A percentile compares a stretch with the other conserved stretches of the same genome.
Conservation (phyloP, 2,113 vertebrate species). For the Hucho hucho region DNA sequence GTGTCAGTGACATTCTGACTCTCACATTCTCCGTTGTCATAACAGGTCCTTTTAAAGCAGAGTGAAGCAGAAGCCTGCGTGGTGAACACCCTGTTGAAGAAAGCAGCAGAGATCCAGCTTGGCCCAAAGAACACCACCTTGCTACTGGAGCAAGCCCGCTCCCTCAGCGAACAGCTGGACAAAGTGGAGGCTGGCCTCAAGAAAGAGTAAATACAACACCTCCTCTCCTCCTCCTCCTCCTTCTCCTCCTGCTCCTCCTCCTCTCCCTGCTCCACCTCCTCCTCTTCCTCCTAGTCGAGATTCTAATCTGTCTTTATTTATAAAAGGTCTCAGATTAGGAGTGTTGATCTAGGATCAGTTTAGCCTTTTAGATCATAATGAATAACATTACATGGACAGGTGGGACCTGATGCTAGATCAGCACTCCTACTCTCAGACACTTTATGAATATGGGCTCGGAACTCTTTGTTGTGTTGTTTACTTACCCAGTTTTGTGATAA, state of each 20-base stretch:
- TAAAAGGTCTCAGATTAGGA: no score
- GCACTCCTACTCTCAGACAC: no score
- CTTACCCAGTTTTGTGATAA: background rate
- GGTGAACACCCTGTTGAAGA: constrained; percentile 85
- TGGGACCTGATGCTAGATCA: no score
- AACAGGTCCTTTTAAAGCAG: constrained; percentile 85
- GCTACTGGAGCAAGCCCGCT: constrained; percentile 81
- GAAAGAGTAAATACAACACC: constrained; percentile 82
- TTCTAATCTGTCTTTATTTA: no score
- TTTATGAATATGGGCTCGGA: background rate
- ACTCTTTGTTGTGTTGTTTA: background rate
- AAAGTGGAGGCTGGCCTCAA: constrained; percentile 82
- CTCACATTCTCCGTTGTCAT: background rate
- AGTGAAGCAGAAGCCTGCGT: constrained; percentile 81
- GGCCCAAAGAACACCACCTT: constrained; percentile 82
- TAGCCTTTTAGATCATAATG: no score
- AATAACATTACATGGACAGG: no score
- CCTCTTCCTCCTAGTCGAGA: background rate
- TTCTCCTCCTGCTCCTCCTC: no score
- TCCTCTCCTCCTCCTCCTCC: no score
- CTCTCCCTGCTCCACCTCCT: no score
- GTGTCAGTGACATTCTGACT: background rate
- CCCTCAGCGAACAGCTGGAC: constrained; percentile 85
- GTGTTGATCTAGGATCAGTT: background rate
- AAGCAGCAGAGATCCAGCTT: constrained; percentile 87